Conservation (phyloP, 2,113 vertebrate genomes). For the Pseudopipra pipra region DNA sequence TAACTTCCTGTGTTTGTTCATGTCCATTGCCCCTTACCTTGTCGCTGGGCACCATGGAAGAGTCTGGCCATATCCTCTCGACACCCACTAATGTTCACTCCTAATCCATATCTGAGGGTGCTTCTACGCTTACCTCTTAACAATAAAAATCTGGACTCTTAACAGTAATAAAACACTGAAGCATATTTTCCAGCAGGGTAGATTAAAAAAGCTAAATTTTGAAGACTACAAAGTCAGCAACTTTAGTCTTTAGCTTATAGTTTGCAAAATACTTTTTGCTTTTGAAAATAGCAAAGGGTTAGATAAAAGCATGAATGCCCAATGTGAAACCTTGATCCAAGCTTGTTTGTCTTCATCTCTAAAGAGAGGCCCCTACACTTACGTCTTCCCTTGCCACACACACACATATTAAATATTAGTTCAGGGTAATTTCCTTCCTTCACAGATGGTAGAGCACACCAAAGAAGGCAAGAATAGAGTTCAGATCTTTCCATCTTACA, state of each 20-base stretch:
- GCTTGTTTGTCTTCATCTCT: neutral
- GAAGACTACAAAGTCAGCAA: neutral
- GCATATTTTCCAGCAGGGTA: neutral
- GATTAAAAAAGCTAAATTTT: neutral
- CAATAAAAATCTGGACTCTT: neutral
- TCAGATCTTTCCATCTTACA: neutral
- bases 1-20: neutral
- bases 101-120: neutral
- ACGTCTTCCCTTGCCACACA: neutral
- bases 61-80: neutral
- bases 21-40: neutral
- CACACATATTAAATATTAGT: neutral
- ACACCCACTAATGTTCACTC: neutral
- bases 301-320: neutral
- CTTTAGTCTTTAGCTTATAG: neutral
- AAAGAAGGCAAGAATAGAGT: neutral
- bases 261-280: neutral
- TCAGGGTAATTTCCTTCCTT: neutral
- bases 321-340: neutral
- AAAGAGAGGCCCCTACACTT: neutral
- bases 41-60: neutral
- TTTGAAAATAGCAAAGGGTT: neutral
- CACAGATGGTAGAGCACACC: neutral
- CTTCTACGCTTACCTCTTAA: neutral
- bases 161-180: neutral